Base-by-base conservation (phyloP, 2,888 invertebrate genomes). In the Euproctis similis region DNA sequence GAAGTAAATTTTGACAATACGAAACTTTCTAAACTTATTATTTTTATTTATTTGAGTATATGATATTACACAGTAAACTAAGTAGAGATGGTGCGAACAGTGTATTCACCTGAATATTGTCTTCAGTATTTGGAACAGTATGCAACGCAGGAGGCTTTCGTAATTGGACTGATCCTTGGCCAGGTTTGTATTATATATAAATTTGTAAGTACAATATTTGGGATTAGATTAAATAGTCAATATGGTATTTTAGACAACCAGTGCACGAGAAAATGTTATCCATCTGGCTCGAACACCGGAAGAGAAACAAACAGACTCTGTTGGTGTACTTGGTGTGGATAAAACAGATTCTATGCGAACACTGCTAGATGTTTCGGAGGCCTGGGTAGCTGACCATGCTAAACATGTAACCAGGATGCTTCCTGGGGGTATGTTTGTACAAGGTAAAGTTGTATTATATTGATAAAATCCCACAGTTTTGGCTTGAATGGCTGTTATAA, bases 351-450 rank as follows among this genome's bases (percentile, higher is more conserved):
- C 59, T 19, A 74, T 87, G 12, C 80, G 76, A 47, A 82, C 76
- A 26, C 53, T 90, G 12, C 63, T 81, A 10, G 87, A 86, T 38
- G 80, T 92, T 28, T 88, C 90, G 12, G 90, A 92, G 39, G 84
- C 77, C 27, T 90, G 90, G 89, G 86, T 93, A 2, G 90, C 90
- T 1, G 92, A 93, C 58, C 95, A 96, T 80, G 94, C 94, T 20
- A 89, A 90, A 64, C 92, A 94, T 85, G 93, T 94, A 1, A 91
- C 92, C 2, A 88, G 94, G 70, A 96, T 96, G 95, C 78, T 96
- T 37, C 94, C 96, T 16, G 97, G 96, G 21, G 96, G 96, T 24
- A 89, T 96, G 86, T 90, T 90, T 73, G 91, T 96, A 25, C 85
- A 95, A 60, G 96, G 92, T 72, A 37, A 21, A 28, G 21, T n/a